Evolutionary conservation across 2,888 invertebrate genomes (phyloP).

Genomic region (Drosophila kambysellisi): DNA sequence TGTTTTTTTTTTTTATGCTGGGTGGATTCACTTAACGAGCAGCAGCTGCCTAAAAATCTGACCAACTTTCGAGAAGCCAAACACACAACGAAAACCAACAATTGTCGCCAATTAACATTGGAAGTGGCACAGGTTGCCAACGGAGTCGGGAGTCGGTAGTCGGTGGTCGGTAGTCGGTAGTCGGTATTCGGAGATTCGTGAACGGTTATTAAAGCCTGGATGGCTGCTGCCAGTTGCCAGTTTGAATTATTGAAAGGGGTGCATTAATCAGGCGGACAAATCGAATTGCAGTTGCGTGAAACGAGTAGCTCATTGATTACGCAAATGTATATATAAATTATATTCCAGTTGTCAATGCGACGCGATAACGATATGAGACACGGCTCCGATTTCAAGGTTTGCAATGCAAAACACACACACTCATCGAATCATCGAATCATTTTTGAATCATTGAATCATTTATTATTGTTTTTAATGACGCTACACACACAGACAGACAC

Average conservation of each 20-base stretch:
- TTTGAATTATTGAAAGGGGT: slow-evolving; percentile 41
- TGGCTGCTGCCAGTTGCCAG: slow-evolving; percentile 10
- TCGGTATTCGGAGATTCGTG: background rate
- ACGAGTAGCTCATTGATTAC: slow-evolving; percentile 74
- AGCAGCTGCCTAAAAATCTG: slow-evolving; percentile 46
- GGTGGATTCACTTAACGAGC: slow-evolving; percentile 23
- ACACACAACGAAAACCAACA: slow-evolving; percentile 54
- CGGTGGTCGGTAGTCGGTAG: background rate
- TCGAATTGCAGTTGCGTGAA: slow-evolving; percentile 68
- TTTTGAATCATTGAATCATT: slow-evolving; percentile 56
- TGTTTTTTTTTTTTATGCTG: background rate
- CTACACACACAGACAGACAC: slow-evolving; percentile 33
- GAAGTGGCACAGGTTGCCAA: slow-evolving; percentile 18
- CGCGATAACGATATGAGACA: slow-evolving; percentile 46
- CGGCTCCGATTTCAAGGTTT: slow-evolving; percentile 66
- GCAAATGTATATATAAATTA: slow-evolving; percentile 69
- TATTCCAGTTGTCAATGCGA: slow-evolving; percentile 52
- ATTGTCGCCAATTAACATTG: slow-evolving; percentile 75
- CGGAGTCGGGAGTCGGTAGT: slow-evolving; percentile 2
- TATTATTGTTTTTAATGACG: slow-evolving; percentile 69
- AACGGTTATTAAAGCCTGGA: slow-evolving; percentile 44
- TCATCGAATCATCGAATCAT: slow-evolving; percentile 26
- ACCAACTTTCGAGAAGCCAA: slow-evolving; percentile 45
- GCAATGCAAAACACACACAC: slow-evolving; percentile 42
- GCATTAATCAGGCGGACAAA: slow-evolving; percentile 74